Evolutionary conservation across 2,888 invertebrate genomes (phyloP), one percentile per base, ranked within the genome.

Genomic region (Drosophila imparisetae): DNA sequence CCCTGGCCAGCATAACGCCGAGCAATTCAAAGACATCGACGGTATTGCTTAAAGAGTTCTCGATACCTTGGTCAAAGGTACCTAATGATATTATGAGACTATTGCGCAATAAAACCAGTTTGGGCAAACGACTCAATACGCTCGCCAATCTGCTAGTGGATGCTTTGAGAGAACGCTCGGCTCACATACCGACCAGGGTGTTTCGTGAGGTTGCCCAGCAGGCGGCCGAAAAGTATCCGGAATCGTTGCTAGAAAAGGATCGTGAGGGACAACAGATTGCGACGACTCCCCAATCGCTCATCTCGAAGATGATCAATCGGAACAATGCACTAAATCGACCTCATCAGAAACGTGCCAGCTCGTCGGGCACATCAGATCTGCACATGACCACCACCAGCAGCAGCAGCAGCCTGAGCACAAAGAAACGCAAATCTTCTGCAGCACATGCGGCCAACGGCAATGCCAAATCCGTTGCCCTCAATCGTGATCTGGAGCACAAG

Each of bases 151-250:
- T 90, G 1, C 50, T 86, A 3, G 86, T 86, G 10, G 86, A 86
- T 30, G 83, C 83, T 18, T 54, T 86, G 15, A 88, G 89, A 3
- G 90, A 90, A 18, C 75, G 73, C 1, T 88, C 83, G 6, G 29
- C 57, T 5, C 91, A 90, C 57, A 88, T 86, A 65, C 88, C 86
- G 10, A 54, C 63, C 2, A 63, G 86, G 6, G 89, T 90, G 4
- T 85, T 90, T 53, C 88, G 91, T 3, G 86, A 86, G 27, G 90
- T 86, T 10, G 86, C 86, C 4, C 86, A 88, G 38, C 90, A 90
- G 55, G 86, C 91, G 8, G 78, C 91, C 2, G 86, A 86, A 54
- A 86, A 82, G 52, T 86, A 90, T 57, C 86, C 86, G 0, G 86
- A 90, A 13, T 87, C 86, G 10, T 57, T 86, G 61, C 63, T 85